Evolutionary conservation across 2,888 invertebrate species (phyloP).

Genomic region (Scaptomyza flava): DNA sequence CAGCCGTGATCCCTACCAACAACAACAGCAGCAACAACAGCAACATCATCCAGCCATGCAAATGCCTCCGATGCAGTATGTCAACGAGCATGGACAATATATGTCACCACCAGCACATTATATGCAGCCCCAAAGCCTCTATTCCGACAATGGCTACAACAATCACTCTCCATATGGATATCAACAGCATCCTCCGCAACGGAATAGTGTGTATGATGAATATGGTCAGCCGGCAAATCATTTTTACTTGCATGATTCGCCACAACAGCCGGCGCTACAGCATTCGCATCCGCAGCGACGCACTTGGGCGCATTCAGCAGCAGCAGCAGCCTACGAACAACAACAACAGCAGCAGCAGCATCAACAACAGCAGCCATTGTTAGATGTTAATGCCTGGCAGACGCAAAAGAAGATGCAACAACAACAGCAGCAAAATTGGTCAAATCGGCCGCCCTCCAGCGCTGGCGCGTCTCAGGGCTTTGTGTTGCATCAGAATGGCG

Average conservation of each 20-base stretch:
- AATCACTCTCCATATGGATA: constrained; percentile 78
- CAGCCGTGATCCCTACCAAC: constrained; percentile 83
- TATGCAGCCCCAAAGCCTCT: constrained; percentile 75
- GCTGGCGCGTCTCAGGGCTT: constrained; percentile 85
- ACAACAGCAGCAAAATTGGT: constrained; percentile 74
- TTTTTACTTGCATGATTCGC: constrained; percentile 90
- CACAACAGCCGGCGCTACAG: constrained; percentile 75
- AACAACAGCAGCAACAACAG: constrained; percentile 73
- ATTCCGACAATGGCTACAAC: constrained; percentile 85
- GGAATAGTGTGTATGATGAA: constrained; percentile 86
- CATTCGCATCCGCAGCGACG: constrained; percentile 85
- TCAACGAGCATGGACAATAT: constrained; percentile 84
- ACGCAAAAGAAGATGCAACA: constrained; percentile 80
- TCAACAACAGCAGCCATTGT: constrained; percentile 81
- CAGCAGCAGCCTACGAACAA: constrained; percentile 78
- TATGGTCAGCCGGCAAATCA: constrained; percentile 86
- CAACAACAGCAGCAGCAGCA: constrained; percentile 73
- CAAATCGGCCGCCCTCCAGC: constrained; percentile 71
- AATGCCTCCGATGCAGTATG: constrained; percentile 82
- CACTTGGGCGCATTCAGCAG: constrained; percentile 88
- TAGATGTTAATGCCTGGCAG: constrained; percentile 84
- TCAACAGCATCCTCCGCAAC: constrained; percentile 85
- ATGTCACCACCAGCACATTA: constrained; percentile 80
- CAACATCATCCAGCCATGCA: constrained; percentile 59
- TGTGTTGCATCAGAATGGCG: constrained; percentile 88